Base-by-base conservation (phyloP, 2,888 invertebrate species). In the Myathropa florea region DNA sequence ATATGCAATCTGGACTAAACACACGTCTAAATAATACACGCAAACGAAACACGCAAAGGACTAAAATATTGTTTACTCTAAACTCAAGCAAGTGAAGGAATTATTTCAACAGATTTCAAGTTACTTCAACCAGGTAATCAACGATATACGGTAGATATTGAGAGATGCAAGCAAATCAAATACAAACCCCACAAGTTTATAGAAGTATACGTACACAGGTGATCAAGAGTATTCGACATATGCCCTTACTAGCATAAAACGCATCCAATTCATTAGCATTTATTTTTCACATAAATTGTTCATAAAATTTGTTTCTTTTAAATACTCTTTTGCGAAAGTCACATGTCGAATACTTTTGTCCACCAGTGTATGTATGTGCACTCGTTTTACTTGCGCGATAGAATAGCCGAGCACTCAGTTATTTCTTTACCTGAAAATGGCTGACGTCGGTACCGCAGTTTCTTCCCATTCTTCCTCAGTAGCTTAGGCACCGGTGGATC, bases 401-500 rank as follows among this genome's bases (percentile, higher is more conserved):
- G 1, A 18, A 18, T 46, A 18, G 7, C 18, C 39, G 4, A 7
- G 2, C 18, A 46, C 6, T 18, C 4, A 46, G 18, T 18, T 46
- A 46, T 18, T 46, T 46, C 23, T 26, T 94, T 93, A 98, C 98
- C 97, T 92, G 97, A 97, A 95, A 97, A 97, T 30, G 97, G 97
- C 90, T 97, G 97, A 89, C 97, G 94, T 90, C 98, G 94, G 90
- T 97, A 97, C 90, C 97, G 95, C 90, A 97, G 94, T 92, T 96
- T 97, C 93, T 97, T 98, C 88, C 97, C 97, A 92, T 97, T 97
- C 91, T 97, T 95, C 89, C 97, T 94, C 88, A 97, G 95, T 88
- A 97, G 94, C 92, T 98, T 98, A 65, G 95, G 94, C 89, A 96
- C 95, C 21, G 95, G 94, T 83, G 96, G 96, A 89, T 96, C 96